These are phyloP conservation scores for Ceramica pisi DNA, from an alignment of 2,888 invertebrate genomes.

Conservation along the genomic window DNA sequence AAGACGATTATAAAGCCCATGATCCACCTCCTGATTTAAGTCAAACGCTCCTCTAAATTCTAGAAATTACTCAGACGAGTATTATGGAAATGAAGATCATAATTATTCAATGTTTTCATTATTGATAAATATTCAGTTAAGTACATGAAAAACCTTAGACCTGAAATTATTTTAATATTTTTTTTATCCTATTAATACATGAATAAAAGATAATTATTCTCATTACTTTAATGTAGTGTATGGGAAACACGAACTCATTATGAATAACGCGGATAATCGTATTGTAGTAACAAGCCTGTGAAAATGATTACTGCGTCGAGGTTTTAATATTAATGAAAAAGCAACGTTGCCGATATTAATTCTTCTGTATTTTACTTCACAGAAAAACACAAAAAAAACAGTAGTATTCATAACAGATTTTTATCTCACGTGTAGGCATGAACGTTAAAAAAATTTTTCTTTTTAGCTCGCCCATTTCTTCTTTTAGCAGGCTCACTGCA, in stretches of 20 bases:
- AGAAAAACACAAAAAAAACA: not conserved
- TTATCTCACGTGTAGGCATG: no score
- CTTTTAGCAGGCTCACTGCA: no score
- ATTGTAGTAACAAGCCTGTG: slow-evolving; percentile 20
- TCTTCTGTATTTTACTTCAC: not conserved
- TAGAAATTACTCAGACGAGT: no score
- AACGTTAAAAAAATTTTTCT: no score
- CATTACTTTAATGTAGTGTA: slow-evolving; percentile 13
- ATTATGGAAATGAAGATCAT: no score
- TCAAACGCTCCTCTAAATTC: no score
- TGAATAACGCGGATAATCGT: slow-evolving; percentile 29
- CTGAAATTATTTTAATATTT: not conserved
- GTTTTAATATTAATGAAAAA: slow-evolving; percentile 34
- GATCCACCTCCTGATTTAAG: no score
- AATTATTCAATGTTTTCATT: no score
- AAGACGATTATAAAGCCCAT: no score
- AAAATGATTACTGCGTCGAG: slow-evolving; percentile 21
- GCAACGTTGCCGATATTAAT: not conserved
- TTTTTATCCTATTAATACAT: not conserved
- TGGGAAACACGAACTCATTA: slow-evolving; percentile 12
- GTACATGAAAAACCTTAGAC: no score
- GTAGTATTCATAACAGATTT: no score
- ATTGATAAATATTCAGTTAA: not conserved
- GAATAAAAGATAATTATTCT: not conserved
- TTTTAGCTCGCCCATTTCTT: no score